Evolutionary conservation across 2,113 vertebrate species (phyloP), one percentile per base, ranked within the genome.

Genomic region (Bos indicus): DNA sequence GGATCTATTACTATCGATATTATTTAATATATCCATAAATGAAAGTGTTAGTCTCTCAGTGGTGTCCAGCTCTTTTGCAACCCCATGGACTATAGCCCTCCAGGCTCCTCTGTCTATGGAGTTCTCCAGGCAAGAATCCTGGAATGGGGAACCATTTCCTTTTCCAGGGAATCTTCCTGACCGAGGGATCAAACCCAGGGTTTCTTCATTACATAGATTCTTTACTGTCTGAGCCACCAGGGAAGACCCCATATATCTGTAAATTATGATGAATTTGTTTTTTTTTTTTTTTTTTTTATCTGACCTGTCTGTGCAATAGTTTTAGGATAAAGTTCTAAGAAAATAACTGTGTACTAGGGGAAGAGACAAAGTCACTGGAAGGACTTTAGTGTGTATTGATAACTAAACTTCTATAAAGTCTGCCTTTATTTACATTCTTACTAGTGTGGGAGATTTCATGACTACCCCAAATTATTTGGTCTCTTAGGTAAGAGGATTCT

Each of bases 51-150:
- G 10, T 36, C n/a, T 71, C 5, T 71, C n/a, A 71, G 64, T 36
- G n/a, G n/a, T 36, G 64, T 71, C n/a, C n/a, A 71, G n/a, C n/a
- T 71, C n/a, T 71, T 36, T 36, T 36, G 33, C 19, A 23, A 36
- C n/a, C n/a, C 9, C n/a, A 36, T 36, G 19, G 64, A 36, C 17
- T 36, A 36, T 36, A 71, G n/a, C 17, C n/a, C 0, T 0, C 64
- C 17, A 21, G 64, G 64, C 64, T 71, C 9, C 64, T 71, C 19
- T 36, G 64, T 71, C 64, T 71, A 36, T 71, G n/a, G n/a, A 36
- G 9, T 71, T 71, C 64, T 71, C n/a, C 19, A 12, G n/a, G n/a
- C 64, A 71, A 71, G n/a, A 71, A 10, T 71, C 36, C 17, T 36
- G 19, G 64, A 36, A 23, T 23, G n/a, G n/a, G n/a, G 12, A 21